A percentile compares a stretch with the other conserved stretches of the same genome.
Evolutionary conservation across 2,113 vertebrate genomes (phyloP).

Genomic region (Rutilus rutilus): DNA sequence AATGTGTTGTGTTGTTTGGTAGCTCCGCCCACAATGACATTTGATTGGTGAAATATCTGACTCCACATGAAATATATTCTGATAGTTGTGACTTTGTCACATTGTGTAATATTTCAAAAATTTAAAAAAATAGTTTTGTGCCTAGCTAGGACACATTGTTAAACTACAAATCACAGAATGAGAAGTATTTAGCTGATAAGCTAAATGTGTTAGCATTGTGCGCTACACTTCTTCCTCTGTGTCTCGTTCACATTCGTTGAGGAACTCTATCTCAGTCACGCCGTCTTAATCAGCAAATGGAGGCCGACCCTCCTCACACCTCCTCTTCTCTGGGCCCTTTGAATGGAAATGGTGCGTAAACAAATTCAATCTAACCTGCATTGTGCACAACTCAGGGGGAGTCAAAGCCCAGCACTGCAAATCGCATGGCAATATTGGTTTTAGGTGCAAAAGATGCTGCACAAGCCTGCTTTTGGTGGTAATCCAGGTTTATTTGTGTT

Average conservation of each 20-base stretch:
- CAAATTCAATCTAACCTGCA: constrained; percentile 76
- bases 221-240: constrained; percentile 63
- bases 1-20: neutral
- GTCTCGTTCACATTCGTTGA: constrained; percentile 48
- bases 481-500: constrained; percentile 50
- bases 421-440: constrained; percentile 60
- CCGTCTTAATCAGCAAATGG: constrained; percentile 67
- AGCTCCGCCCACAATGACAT: neutral
- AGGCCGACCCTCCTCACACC: constrained; percentile 68
- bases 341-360: constrained; percentile 78
- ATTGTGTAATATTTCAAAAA: neutral
- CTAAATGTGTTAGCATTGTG: constrained; percentile 56
- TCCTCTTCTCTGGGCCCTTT: constrained; percentile 68
- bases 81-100: neutral
- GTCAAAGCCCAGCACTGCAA: constrained; percentile 69
- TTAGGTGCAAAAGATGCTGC: constrained; percentile 31
- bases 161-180: constrained; percentile 42
- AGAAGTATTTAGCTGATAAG: constrained; percentile 72
- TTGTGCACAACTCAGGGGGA: constrained; percentile 65
- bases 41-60: neutral
- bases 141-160: neutral
- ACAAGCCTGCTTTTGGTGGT: constrained; percentile 36
- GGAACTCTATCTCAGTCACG: constrained; percentile 46
- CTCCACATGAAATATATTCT: neutral
- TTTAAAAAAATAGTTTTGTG: neutral